Percentiles rank a stretch among this genome's conserved stretches.
phyloP scores from a whole-genome alignment of 2,113 vertebrate species.

The Heptranchias perlo region DNA sequence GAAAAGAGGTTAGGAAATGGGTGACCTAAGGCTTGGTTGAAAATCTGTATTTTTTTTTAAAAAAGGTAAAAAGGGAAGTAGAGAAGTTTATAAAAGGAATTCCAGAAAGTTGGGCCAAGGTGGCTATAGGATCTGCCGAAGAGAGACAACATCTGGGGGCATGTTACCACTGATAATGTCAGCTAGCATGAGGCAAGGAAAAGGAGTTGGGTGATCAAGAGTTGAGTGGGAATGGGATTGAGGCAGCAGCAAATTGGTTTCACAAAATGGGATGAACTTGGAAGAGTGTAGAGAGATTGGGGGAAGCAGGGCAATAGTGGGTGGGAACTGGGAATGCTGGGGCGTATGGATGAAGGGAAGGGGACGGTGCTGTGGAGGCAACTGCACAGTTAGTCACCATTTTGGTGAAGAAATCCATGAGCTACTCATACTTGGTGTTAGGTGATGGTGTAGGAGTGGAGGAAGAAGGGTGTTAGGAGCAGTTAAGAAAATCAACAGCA shows the following conservation, averaged over 20 bases:
- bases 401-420: neutral
- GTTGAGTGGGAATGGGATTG: neutral
- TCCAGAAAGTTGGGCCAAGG: neutral
- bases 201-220: neutral
- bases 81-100: neutral
- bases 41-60: neutral
- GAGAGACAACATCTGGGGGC: neutral
- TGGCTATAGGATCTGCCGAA: neutral
- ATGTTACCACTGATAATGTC: neutral
- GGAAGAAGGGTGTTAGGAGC: neutral
- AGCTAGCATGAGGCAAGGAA: neutral
- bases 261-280: neutral
- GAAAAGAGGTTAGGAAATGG: neutral
- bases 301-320: neutral
- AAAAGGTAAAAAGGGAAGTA: neutral
- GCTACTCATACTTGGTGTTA: neutral
- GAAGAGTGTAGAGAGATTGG: neutral
- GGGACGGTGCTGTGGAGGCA: neutral
- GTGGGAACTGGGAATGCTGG: neutral
- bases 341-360: neutral
- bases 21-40: neutral
- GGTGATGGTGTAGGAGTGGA: neutral
- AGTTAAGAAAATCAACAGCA: neutral
- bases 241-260: neutral
- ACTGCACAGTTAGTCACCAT: neutral